These are phyloP conservation scores for Theonella swinhoei DNA, from an alignment of 37 sponge, comb jelly and placozoan species.

Conservation along the genomic window DNA sequence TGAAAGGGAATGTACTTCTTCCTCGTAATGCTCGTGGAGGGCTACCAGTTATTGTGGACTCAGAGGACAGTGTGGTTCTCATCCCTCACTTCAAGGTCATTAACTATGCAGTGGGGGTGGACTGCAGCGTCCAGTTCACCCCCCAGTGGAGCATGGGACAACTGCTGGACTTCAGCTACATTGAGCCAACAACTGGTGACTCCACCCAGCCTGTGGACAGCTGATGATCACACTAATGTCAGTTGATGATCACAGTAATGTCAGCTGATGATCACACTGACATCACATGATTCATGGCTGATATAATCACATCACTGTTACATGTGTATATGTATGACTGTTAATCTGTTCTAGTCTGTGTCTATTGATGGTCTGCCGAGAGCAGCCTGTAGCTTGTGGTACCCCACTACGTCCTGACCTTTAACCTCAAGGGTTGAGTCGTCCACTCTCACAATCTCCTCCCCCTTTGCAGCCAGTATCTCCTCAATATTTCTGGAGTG, in stretches of 20 bases:
- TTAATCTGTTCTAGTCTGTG: too few relatives aligned
- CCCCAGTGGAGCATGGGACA: too few relatives aligned
- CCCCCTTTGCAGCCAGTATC: slow-evolving; percentile 69
- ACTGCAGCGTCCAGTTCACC: background rate
- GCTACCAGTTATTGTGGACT: slow-evolving; percentile 64
- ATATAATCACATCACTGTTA: too few relatives aligned
- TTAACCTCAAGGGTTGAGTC: slow-evolving; percentile 44
- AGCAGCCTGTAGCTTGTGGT: background rate
- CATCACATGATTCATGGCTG: too few relatives aligned
- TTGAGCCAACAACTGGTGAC: background rate
- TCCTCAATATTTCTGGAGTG: slow-evolving; percentile 67
- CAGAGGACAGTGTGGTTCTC: slow-evolving; percentile 22
- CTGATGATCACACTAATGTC: background rate
- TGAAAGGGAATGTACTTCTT: slow-evolving; percentile 20
- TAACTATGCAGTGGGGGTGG: slow-evolving; percentile 22
- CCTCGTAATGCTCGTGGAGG: slow-evolving; percentile 28
- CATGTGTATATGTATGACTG: too few relatives aligned
- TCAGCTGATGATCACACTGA: too few relatives aligned
- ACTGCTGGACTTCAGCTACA: too few relatives aligned
- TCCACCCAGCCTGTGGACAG: background rate
- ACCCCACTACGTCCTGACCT: slow-evolving; percentile 36
- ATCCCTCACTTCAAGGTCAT: slow-evolving; percentile 61
- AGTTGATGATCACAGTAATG: background rate
- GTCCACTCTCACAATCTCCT: slow-evolving; percentile 39
- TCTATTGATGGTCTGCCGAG: too few relatives aligned